Base-by-base conservation (phyloP, 2,888 invertebrate genomes). In the Priocnemis perturbator region DNA sequence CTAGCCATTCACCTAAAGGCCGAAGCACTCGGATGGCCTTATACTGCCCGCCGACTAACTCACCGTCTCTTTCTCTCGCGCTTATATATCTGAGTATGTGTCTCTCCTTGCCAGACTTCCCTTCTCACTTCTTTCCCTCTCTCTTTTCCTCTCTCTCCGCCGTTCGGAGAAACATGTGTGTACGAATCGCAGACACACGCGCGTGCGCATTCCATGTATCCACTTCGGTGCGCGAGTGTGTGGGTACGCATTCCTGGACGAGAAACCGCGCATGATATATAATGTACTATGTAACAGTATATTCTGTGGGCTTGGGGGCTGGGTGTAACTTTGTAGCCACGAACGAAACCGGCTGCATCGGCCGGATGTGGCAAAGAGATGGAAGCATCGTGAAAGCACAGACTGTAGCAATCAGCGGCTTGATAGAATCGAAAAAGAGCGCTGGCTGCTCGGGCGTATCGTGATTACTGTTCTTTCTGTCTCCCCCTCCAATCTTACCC, bases 1-100 rank as follows among this genome's bases (percentile, higher is more conserved):
- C 78, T 80, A 83, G 81, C 81, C 85, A 80, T 84, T 85, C 83
- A 81, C 83, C 81, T 63, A 83, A 83, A 85, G 85, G 81, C 78
- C 82, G 78, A 78, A 79, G 79, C 71, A 78, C 81, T 80, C 75
- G 68, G 75, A 78, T 74, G 74, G 66, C 72, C 69, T 19, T 50
- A 50, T 50, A 56, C 56, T 19, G 15, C 23, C 23, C 56, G 21
- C 56, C 17, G 19, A 50, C 50, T 50, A 9, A n/a, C 17, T 50
- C 19, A n/a, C 56, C 56, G 19, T 57, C 23, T 47, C 47, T 59
- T 2, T 59, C 67, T 62, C 58, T 59, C 19, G 44, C 26, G 47
- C n/a, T 4, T 67, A 20, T 57, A 15, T 56, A n/a, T 55, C 5
- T 30, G 26, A 53, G 11, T 37, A 14, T 44, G 21, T 50, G 7